phyloP scores from a whole-genome alignment of 2,888 invertebrate genomes.

The Drosophila leonis region DNA sequence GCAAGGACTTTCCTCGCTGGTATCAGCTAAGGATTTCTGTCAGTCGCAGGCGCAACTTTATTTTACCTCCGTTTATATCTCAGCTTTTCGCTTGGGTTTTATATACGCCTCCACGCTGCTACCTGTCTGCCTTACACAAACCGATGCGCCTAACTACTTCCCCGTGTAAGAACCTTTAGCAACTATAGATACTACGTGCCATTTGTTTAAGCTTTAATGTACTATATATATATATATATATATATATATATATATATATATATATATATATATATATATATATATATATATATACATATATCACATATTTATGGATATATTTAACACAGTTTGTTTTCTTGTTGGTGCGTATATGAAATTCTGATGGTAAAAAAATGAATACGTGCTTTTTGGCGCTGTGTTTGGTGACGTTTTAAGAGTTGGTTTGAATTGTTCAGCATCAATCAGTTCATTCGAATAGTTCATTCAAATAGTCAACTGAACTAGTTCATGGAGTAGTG shows the following conservation, averaged over 20 bases:
- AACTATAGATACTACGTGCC: slow-evolving; percentile 37
- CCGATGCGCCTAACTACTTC: neutral
- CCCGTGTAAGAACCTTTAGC: slow-evolving; percentile 10
- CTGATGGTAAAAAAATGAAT: slow-evolving; percentile 28
- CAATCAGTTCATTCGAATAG: too few relatives aligned
- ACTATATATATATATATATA: neutral
- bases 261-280: neutral
- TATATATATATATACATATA: too few relatives aligned
- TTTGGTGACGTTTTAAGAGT: too few relatives aligned
- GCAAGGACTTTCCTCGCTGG: slow-evolving; percentile 1
- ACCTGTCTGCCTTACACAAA: too few relatives aligned
- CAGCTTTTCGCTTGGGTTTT: too few relatives aligned
- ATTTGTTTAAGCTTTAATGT: slow-evolving; percentile 60
- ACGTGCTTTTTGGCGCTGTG: slow-evolving; percentile 31
- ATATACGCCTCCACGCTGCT: neutral
- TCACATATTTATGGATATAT: neutral
- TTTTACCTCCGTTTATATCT: slow-evolving; percentile 43
- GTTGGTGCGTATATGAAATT: slow-evolving; percentile 51
- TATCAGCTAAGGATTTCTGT: slow-evolving; percentile 52
- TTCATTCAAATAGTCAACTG: too few relatives aligned
- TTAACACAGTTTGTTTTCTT: slow-evolving; percentile 27
- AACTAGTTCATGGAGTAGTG: neutral
- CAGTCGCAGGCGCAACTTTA: slow-evolving; percentile 39
- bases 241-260: neutral
- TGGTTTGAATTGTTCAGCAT: too few relatives aligned